Conservation (phyloP, 2,113 vertebrate species). For the Antennarius striatus region DNA sequence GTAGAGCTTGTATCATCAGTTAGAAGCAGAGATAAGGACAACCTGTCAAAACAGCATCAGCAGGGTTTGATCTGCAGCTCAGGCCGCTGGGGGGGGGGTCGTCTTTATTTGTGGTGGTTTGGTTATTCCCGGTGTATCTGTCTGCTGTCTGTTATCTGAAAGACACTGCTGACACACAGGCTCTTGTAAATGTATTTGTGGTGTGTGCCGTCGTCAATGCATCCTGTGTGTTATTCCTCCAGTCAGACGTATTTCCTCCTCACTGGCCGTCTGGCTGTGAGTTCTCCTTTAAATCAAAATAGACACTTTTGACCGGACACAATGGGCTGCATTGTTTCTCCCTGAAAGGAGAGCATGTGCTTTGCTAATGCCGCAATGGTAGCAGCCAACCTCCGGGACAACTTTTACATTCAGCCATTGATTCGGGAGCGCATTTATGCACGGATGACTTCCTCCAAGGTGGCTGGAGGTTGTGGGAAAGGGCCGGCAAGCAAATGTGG, state of each 20-base stretch:
- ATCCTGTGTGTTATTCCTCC: conserved; percentile 37
- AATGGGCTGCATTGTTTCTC: conserved; percentile 82
- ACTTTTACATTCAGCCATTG: conserved; percentile 83
- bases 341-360: conserved; percentile 85
- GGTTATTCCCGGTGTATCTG: not conserved
- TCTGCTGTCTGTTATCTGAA: not conserved
- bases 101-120: not conserved
- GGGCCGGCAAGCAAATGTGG: conserved; percentile 67
- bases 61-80: not conserved
- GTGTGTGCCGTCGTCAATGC: conserved; percentile 8
- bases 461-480: conserved; percentile 87
- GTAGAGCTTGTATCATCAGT: conserved; percentile 14
- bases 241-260: conserved; percentile 26
- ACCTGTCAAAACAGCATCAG: conserved; percentile 25
- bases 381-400: conserved; percentile 83
- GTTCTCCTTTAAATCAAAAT: conserved; percentile 74
- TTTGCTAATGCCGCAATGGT: conserved; percentile 79
- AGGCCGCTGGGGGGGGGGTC: not conserved
- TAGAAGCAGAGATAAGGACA: conserved; percentile 31
- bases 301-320: conserved; percentile 76
- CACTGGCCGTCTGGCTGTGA: conserved; percentile 66
- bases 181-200: conserved; percentile 23
- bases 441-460: conserved; percentile 88
- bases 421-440: conserved; percentile 88
- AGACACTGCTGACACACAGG: not conserved